Percentiles rank a stretch among this genome's conserved stretches.
Evolutionary conservation across 2,888 invertebrate species (phyloP).

Genomic region (Leptinotarsa rubiginosa): DNA sequence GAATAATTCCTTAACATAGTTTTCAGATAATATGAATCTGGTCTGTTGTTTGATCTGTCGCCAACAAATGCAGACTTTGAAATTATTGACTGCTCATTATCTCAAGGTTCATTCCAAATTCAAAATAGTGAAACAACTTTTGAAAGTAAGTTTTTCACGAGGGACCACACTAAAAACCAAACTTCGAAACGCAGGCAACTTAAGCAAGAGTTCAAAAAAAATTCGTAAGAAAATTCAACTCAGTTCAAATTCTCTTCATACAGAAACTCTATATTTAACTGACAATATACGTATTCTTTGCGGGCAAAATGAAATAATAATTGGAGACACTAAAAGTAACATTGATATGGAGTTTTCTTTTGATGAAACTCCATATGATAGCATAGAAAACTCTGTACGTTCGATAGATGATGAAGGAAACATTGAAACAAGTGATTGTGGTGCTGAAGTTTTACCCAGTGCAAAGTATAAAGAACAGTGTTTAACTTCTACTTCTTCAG

Average conservation of each 20-base stretch:
- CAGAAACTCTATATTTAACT: constrained; percentile 51
- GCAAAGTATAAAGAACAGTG: not conserved
- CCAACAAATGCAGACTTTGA: constrained; percentile 47
- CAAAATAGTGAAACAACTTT: constrained; percentile 49
- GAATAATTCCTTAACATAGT: not conserved
- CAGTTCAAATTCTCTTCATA: constrained; percentile 28
- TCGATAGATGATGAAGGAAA: constrained; percentile 23
- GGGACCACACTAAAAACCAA: constrained; percentile 39
- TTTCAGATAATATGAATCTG: constrained; percentile 42
- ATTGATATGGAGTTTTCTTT: constrained; percentile 54
- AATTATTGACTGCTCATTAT: constrained; percentile 51
- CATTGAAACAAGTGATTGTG: not conserved
- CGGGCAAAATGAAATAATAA: constrained; percentile 53
- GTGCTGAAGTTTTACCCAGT: not conserved
- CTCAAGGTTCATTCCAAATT: constrained; percentile 53
- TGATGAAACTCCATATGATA: constrained; percentile 47
- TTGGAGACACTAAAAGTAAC: constrained; percentile 51
- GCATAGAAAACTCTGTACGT: constrained; percentile 35
- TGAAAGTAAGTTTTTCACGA: constrained; percentile 46
- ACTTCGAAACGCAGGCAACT: constrained; percentile 34
- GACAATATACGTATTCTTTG: constrained; percentile 54
- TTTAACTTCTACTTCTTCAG: constrained; percentile 35
- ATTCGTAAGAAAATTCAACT: constrained; percentile 18
- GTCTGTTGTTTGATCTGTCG: constrained; percentile 52
- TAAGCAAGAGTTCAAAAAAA: constrained; percentile 31